Evolutionary conservation across 2,113 vertebrate genomes (phyloP).

Genomic region (Dissostichus mawsoni): DNA sequence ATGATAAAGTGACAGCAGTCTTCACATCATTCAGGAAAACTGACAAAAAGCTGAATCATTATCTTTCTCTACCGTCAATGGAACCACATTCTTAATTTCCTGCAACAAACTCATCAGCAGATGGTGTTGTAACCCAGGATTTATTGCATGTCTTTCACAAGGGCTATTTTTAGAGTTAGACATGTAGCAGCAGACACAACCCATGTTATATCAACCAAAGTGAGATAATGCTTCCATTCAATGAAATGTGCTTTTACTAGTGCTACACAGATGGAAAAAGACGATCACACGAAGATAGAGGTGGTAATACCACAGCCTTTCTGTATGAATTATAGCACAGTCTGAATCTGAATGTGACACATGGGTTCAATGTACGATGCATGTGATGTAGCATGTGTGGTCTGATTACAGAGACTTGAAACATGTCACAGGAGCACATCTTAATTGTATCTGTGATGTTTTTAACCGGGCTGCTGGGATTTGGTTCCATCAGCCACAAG

Average conservation of each 20-base stretch:
- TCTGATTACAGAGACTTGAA: background rate
- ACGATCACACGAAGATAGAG: conserved; percentile 14
- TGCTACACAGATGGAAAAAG: conserved; percentile 1
- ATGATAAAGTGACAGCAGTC: conserved; percentile 8
- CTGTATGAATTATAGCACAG: conserved; percentile 46
- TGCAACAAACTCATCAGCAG: conserved; percentile 22
- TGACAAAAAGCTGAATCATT: conserved; percentile 41
- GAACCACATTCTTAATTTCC: background rate
- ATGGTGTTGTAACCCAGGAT: conserved; percentile 21
- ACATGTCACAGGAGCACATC: too few species aligned
- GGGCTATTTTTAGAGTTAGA: background rate
- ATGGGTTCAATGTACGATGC: background rate
- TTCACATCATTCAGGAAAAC: conserved; percentile 22
- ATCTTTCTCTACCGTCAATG: background rate
- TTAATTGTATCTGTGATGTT: background rate
- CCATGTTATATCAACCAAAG: background rate
- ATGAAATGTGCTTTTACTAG: background rate
- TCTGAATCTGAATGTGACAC: conserved; percentile 25
- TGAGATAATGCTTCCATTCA: background rate
- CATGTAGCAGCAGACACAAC: background rate
- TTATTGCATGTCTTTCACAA: background rate
- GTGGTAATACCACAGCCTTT: background rate
- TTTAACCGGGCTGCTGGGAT: background rate
- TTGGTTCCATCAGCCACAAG: background rate
- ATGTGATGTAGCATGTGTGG: background rate